Evolutionary conservation across 1,140 invertebrate genomes (phyloP).

Genomic region (Aphaenogaster floridana): DNA sequence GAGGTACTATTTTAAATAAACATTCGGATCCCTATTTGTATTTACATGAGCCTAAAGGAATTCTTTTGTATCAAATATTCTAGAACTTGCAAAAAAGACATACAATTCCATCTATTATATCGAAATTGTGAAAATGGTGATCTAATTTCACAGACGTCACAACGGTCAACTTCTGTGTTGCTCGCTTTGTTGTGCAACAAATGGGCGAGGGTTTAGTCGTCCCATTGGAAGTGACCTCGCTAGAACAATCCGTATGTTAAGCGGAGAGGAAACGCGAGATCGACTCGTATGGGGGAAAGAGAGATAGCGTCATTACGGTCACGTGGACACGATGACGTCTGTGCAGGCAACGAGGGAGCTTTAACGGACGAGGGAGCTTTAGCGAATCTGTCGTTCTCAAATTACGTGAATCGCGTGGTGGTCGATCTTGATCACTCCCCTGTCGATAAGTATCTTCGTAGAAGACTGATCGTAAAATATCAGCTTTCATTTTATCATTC

Average conservation of each 20-base stretch:
- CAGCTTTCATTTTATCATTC: neutral
- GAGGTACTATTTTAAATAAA: neutral
- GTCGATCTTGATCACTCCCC: slow-evolving; percentile 10
- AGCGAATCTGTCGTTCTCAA: slow-evolving; percentile 2
- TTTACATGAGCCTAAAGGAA: neutral
- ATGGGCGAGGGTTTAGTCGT: slow-evolving; percentile 6
- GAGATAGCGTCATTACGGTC: slow-evolving; percentile 1
- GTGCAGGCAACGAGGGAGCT: neutral
- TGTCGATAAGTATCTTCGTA: neutral
- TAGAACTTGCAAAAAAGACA: neutral
- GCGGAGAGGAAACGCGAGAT: slow-evolving; percentile 3
- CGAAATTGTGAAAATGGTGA: neutral
- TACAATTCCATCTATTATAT: neutral
- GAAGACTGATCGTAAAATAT: neutral
- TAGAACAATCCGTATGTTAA: slow-evolving; percentile 39
- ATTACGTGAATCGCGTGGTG: neutral
- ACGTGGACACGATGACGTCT: slow-evolving; percentile 3
- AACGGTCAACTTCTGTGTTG: slow-evolving; percentile 38
- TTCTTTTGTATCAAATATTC: neutral
- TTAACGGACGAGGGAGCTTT: neutral
- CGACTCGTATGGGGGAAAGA: neutral
- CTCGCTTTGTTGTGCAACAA: slow-evolving; percentile 1
- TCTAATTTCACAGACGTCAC: neutral
- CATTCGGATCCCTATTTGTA: neutral
- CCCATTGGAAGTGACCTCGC: slow-evolving; percentile 32